Percentiles rank a stretch among this genome's conserved stretches.
These are phyloP conservation scores for Perdix hodgsoniae DNA, from an alignment of 2,797 vertebrate genomes.

Conservation along the genomic window DNA sequence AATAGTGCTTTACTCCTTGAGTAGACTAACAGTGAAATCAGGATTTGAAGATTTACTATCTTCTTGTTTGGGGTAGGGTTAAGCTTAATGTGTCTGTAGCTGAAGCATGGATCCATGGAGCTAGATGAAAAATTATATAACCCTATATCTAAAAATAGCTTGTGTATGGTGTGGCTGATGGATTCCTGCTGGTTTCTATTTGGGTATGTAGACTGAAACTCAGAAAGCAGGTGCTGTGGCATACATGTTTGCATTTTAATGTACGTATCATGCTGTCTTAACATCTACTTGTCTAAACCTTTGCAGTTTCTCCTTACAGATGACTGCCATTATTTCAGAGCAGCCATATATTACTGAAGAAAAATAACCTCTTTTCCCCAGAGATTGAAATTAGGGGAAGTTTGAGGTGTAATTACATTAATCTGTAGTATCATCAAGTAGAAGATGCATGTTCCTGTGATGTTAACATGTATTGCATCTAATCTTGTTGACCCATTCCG, in stretches of 20 bases:
- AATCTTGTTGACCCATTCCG: slow-evolving; percentile 19
- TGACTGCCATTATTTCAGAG: neutral
- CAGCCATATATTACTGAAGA: neutral
- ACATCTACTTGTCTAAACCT: neutral
- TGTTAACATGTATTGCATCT: neutral
- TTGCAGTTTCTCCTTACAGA: neutral
- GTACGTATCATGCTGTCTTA: fast-evolving
- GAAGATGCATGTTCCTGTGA: slow-evolving; percentile 9
- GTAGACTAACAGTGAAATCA: neutral
- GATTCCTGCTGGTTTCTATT: neutral
- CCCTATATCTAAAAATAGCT: slow-evolving; percentile 38
- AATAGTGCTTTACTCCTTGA: neutral
- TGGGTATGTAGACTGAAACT: neutral
- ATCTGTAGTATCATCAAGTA: neutral
- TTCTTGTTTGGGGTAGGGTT: neutral
- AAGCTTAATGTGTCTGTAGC: neutral
- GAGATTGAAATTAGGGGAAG: neutral
- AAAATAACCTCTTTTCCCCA: neutral
- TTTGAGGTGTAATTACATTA: slow-evolving; percentile 23
- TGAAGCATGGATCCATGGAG: slow-evolving; percentile 17
- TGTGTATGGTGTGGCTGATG: neutral
- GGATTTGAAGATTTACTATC: neutral
- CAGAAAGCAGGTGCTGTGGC: neutral
- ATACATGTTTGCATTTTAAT: neutral
- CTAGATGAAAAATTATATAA: neutral